Base-by-base conservation (phyloP, 2,797 vertebrate genomes). In the Gallirallus australis region DNA sequence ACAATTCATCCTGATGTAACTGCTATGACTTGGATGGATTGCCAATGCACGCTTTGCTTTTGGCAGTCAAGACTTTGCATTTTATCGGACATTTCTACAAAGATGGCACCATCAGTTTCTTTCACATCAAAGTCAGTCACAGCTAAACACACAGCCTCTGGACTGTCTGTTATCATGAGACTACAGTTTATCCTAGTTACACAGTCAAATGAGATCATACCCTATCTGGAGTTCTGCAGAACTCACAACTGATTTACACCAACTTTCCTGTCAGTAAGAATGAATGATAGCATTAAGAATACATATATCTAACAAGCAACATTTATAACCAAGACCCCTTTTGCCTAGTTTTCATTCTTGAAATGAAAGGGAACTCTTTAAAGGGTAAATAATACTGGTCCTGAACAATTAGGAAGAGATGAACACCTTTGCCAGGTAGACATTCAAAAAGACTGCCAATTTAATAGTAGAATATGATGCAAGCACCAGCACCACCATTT, bases 21-120 rank as follows among this genome's bases (percentile, higher is more conserved):
- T 47, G 39, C 27, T 28, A 13, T 1, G 6, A 66, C 30, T 35
- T n/a, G 23, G 27, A 52, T 60, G 9, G 0, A 0, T 37, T 91
- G 52, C 19, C 31, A 79, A 19, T 5, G 7, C 5, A 5, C 5
- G 0, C 25, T 79, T 88, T 54, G 33, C 37, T 59, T 70, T 31
- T 61, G 61, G 40, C 52, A 92, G n/a, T 23, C 40, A 82, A 39
- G 40, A 7, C 57, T 75, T 54, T 15, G 7, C 12, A 47, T 75
- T 87, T 59, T 17, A 16, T 39, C 35, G 0, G 2, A 30, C 54
- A 76, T 35, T 85, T 86, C 72, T 52, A 57, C 4, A 27, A 42
- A 59, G 39, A 45, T 30, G 9, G 42, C 48, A 33, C 12, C 24
- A 18, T 25, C 50, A 28, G 39, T 45, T 79, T 88, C 30, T 82